A percentile compares a stretch with the other conserved stretches of the same genome.
Conservation (phyloP, 1,140 invertebrate species). For the Diorhabda elongata region DNA sequence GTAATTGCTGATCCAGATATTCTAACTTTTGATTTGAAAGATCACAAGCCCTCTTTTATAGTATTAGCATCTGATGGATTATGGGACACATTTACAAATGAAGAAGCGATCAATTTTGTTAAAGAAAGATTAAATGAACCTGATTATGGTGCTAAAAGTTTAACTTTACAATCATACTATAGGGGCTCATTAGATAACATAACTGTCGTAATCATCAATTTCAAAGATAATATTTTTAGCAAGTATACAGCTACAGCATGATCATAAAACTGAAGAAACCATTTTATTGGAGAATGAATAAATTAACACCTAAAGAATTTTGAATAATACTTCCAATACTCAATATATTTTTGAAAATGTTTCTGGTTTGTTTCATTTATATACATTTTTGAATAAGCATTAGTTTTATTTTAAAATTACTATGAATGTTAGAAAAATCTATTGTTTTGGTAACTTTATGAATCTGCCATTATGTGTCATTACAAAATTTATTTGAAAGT, state of each 20-base stretch:
- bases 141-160: slow-evolving; percentile 82
- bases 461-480: too few relatives aligned
- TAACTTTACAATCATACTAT: slow-evolving; percentile 86
- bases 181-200: slow-evolving; percentile 94
- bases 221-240: slow-evolving; percentile 56
- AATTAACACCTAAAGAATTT: too few relatives aligned
- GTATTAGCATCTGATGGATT: slow-evolving; percentile 92
- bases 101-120: slow-evolving; percentile 87
- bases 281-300: not conserved
- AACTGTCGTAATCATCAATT: slow-evolving; percentile 87
- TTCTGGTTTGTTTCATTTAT: too few relatives aligned
- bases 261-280: not conserved
- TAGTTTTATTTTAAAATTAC: too few relatives aligned
- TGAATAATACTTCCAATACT: too few relatives aligned
- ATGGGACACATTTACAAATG: slow-evolving; percentile 93
- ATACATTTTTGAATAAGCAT: too few relatives aligned
- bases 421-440: too few relatives aligned
- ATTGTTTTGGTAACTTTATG: too few relatives aligned
- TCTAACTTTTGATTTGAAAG: slow-evolving; percentile 82
- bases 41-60: slow-evolving; percentile 83
- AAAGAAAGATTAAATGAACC: slow-evolving; percentile 77
- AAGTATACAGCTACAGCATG: not conserved
- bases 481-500: too few relatives aligned
- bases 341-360: too few relatives aligned
- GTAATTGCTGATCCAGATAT: slow-evolving; percentile 95